phyloP scores from a whole-genome alignment of 2,888 invertebrate genomes.

The Hecatera dysodea region DNA sequence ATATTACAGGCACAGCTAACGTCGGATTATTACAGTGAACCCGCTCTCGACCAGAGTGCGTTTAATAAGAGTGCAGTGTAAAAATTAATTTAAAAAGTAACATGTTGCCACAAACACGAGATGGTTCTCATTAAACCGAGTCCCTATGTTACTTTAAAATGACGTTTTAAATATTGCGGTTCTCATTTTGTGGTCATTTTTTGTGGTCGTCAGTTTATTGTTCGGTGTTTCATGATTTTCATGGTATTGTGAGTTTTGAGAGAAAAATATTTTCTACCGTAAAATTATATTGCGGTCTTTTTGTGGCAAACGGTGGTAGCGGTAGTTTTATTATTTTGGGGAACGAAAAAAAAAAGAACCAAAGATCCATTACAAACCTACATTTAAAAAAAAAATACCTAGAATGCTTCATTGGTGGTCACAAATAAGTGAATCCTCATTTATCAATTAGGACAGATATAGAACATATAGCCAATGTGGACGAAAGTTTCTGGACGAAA shows the following conservation, averaged over 20 bases:
- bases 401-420: too few species aligned
- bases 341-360: background rate
- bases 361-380: background rate
- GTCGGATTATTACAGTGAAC: slow-evolving; percentile 32
- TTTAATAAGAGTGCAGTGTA: slow-evolving; percentile 53
- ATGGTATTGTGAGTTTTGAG: background rate
- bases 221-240: background rate
- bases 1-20: slow-evolving; percentile 31
- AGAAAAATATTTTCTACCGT: background rate
- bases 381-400: too few species aligned
- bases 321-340: background rate
- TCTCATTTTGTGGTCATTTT: slow-evolving; percentile 25
- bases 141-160: slow-evolving; percentile 41
- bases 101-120: slow-evolving; percentile 47
- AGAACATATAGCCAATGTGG: too few species aligned
- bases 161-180: slow-evolving; percentile 22
- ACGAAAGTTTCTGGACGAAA: too few species aligned
- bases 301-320: background rate
- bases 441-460: too few species aligned
- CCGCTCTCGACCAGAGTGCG: slow-evolving; percentile 11
- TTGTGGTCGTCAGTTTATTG: slow-evolving; percentile 1
- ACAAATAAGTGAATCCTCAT: too few species aligned
- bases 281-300: background rate
- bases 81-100: slow-evolving; percentile 54
- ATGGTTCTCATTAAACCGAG: slow-evolving; percentile 59